Evolutionary conservation across 2,888 invertebrate genomes (phyloP), one percentile per base, ranked within the genome.

Genomic region (Caenorhabditis becei): DNA sequence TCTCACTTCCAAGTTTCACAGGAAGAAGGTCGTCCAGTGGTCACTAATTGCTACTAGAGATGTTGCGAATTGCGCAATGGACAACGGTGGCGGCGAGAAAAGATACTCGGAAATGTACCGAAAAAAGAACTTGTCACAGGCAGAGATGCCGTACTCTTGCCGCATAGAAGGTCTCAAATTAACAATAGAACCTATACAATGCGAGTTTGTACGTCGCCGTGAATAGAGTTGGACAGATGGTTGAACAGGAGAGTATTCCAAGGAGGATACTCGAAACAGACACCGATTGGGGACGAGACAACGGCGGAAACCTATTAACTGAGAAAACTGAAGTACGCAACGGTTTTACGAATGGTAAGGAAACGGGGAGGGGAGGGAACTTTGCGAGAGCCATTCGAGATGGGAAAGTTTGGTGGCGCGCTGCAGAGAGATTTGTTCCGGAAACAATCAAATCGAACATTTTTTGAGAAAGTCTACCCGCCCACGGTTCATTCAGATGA

Each of bases 21-120:
- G 32, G 66, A 66, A n/a, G n/a, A n/a, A 74, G 74, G 74, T 74
- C 74, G 35, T 53, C 58, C 35, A 14, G 32, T 32, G 8, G 20
- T 28, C 20, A 62, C 67, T 77, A 67, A 77, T 69, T 69, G 67
- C 67, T 54, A 23, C 24, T 24, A 16, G 49, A 58, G 53, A 63
- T 69, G 77, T 69, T 69, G 69, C 69, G 58, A 69, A 69, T 69
- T 77, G 47, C 67, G 67, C 77, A 77, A 66, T 53, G 54, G 59
- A 51, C 18, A 58, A 51, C 24, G 58, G 28, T n/a, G 49, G 11
- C 18, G 67, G 75, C 41, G 41, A 11, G 53, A 32, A 54, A 41
- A 41, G 41, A 41, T 41, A 41, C 41, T 41, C 14, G 16, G 66
- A 44, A 23, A 66, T 23, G 67, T 56, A 75, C 18, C 14, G 14